A percentile compares a stretch with the other conserved stretches of the same genome.
Evolutionary conservation across 2,797 vertebrate genomes (phyloP).

Genomic region (Sciurus carolinensis): DNA sequence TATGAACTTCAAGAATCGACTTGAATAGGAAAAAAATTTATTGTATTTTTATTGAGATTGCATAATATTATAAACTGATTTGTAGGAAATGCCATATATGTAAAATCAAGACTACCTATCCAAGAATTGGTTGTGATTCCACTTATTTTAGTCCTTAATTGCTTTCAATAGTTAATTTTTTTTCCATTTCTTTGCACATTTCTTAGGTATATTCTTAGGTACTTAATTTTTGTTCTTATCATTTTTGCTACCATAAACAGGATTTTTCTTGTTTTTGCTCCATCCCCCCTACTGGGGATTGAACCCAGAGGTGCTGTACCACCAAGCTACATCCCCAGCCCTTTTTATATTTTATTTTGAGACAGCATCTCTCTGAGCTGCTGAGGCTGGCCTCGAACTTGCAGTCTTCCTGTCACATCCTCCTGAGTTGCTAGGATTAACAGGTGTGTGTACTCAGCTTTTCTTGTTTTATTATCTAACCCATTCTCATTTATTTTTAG

Average conservation of each 20-base stretch:
- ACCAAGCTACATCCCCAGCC: too few relatives aligned
- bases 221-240: constrained; percentile 36
- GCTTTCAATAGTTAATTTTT: neutral
- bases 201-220: neutral
- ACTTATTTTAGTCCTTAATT: neutral
- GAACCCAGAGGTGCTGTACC: too few relatives aligned
- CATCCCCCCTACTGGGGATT: too few relatives aligned
- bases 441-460: too few relatives aligned
- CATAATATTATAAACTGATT: neutral
- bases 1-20: constrained; percentile 16
- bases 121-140: neutral
- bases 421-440: too few relatives aligned
- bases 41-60: neutral
- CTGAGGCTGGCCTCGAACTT: too few relatives aligned
- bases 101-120: neutral
- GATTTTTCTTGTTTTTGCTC: neutral
- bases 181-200: neutral
- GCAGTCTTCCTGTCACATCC: too few relatives aligned
- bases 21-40: neutral
- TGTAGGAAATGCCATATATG: neutral
- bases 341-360: too few relatives aligned
- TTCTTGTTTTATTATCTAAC: constrained; percentile 11
- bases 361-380: too few relatives aligned
- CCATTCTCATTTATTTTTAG: neutral
- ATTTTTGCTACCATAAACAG: neutral